A percentile compares a stretch with the other conserved stretches of the same genome.
These are phyloP conservation scores for Serripes groenlandicus DNA, from an alignment of 2,888 invertebrate species.

Conservation along the genomic window DNA sequence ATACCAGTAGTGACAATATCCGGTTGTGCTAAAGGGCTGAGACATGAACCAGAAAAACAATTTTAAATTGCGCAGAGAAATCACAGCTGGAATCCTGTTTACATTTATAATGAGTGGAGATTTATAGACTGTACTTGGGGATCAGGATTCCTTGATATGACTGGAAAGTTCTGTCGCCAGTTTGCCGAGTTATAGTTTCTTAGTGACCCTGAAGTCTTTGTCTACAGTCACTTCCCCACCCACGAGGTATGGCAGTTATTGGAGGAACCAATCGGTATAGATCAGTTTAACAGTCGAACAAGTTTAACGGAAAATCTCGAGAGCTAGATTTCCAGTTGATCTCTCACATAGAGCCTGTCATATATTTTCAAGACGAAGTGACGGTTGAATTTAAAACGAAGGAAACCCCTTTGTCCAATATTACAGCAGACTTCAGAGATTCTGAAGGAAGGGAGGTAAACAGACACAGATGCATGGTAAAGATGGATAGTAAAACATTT, in stretches of 20 bases:
- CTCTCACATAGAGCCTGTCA: slow-evolving; percentile 65
- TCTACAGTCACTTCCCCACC: slow-evolving; percentile 72
- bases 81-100: slow-evolving; percentile 75
- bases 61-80: slow-evolving; percentile 61
- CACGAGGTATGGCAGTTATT: slow-evolving; percentile 75
- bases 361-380: slow-evolving; percentile 61
- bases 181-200: slow-evolving; percentile 79
- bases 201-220: slow-evolving; percentile 75
- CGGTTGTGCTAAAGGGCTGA: slow-evolving; percentile 72
- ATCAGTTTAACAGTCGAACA: slow-evolving; percentile 66
- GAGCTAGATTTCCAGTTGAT: slow-evolving; percentile 58
- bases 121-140: slow-evolving; percentile 76
- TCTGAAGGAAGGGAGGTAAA: slow-evolving; percentile 42
- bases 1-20: slow-evolving; percentile 68
- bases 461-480: slow-evolving; percentile 58
- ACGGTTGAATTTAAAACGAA: slow-evolving; percentile 60
- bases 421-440: slow-evolving; percentile 53
- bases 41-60: slow-evolving; percentile 64
- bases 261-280: slow-evolving; percentile 65
- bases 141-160: slow-evolving; percentile 58
- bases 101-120: slow-evolving; percentile 67
- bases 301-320: slow-evolving; percentile 60
- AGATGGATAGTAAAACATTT: slow-evolving; percentile 54
- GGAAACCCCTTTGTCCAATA: slow-evolving; percentile 61
- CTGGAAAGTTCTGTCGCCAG: slow-evolving; percentile 61